These are phyloP conservation scores for Pocota personata DNA, from an alignment of 2,888 invertebrate species.

Conservation along the genomic window DNA sequence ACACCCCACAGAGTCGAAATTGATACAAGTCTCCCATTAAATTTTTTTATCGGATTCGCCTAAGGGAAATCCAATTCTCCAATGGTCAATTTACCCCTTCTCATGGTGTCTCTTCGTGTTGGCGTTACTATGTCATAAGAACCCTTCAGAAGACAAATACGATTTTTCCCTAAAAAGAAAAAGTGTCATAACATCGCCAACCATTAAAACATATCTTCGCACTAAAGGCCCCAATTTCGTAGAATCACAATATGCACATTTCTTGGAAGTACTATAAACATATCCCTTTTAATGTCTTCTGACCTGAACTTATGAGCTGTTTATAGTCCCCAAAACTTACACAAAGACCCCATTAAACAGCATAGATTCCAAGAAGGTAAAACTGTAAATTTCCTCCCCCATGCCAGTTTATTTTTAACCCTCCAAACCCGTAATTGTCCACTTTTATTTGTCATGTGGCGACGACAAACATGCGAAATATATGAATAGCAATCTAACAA, in stretches of 20 bases:
- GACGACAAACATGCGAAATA: slow-evolving; percentile 28
- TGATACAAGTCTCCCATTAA: no score
- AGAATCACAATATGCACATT: neutral
- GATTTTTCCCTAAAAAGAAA: neutral
- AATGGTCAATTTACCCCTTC: no score
- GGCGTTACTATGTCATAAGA: no score
- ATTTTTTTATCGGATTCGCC: no score
- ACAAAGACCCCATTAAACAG: neutral
- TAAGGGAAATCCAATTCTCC: no score
- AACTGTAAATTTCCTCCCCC: slow-evolving; percentile 34
- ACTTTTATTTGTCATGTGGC: slow-evolving; percentile 54
- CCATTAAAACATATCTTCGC: neutral
- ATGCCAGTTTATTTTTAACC: slow-evolving; percentile 39
- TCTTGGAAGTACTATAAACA: neutral
- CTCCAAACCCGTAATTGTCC: neutral
- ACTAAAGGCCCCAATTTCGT: neutral
- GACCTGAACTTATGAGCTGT: neutral
- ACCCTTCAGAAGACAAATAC: no score
- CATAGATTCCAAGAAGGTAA: slow-evolving; percentile 22
- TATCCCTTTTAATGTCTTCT: neutral
- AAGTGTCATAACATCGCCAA: neutral
- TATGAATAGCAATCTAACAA: slow-evolving; percentile 25
- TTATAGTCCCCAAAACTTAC: neutral
- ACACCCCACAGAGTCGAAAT: no score
- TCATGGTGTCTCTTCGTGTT: no score